Evolutionary conservation across 1,140 invertebrate species (phyloP).

Genomic region (Vollenhovia emeryi): DNA sequence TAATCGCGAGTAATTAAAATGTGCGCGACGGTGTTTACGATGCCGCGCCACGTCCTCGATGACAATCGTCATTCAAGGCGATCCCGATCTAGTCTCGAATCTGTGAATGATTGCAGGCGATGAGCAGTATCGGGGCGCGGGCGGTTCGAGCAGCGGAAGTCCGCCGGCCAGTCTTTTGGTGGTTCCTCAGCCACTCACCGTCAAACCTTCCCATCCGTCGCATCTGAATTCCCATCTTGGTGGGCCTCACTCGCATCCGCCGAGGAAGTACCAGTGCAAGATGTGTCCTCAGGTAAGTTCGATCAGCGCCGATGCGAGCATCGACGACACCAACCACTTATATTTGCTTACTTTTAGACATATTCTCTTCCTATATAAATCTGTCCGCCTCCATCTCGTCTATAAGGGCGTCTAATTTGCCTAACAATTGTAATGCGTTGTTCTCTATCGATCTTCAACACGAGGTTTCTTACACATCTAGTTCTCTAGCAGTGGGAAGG

Average conservation of each 20-base stretch:
- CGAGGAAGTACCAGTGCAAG: constrained; percentile 97
- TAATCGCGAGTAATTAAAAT: constrained; percentile 24
- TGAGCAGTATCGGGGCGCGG: constrained; percentile 85
- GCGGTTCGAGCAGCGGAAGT: constrained; percentile 85
- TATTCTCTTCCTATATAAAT: too few species aligned
- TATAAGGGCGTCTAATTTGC: too few species aligned
- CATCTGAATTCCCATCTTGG: constrained; percentile 83
- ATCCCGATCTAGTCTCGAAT: constrained; percentile 10
- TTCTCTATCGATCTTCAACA: too few species aligned
- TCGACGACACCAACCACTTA: too few species aligned
- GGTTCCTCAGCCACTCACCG: constrained; percentile 96
- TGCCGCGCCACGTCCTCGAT: not conserved
- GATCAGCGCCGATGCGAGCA: too few species aligned
- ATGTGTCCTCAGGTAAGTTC: constrained; percentile 98
- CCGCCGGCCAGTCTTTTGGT: constrained; percentile 89
- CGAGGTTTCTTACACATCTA: not conserved
- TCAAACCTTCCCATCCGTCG: constrained; percentile 83
- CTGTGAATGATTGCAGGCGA: constrained; percentile 79
- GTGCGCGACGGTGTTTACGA: not conserved
- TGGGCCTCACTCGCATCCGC: constrained; percentile 84
- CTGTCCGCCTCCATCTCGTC: too few species aligned
- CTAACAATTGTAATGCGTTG: too few species aligned
- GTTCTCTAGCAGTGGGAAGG: not conserved
- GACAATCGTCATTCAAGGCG: constrained; percentile 6
- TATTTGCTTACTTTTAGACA: not conserved